Conservation (phyloP, 2,888 invertebrate species). For the Netelia melanura region DNA sequence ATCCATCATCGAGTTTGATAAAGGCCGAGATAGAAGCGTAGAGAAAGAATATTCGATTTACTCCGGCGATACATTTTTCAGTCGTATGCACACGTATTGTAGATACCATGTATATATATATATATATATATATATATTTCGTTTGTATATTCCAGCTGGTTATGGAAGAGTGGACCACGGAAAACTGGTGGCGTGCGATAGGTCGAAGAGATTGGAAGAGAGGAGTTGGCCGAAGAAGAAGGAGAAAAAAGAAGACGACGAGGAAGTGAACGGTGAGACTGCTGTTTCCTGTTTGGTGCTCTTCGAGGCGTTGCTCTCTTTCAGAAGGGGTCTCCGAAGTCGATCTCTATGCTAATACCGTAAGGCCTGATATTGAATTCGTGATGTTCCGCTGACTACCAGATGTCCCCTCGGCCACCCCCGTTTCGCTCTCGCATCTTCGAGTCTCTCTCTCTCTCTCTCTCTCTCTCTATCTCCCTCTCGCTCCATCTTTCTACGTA, state of each 20-base stretch:
- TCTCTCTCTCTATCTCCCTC: background rate
- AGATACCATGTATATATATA: background rate
- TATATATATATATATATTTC: background rate
- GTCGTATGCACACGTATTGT: slow-evolving; percentile 13
- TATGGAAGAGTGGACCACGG: slow-evolving; percentile 49
- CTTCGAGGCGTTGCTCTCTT: slow-evolving; percentile 12
- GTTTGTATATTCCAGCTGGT: background rate
- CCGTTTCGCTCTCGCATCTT: slow-evolving; percentile 16
- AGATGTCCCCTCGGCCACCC: slow-evolving; percentile 65
- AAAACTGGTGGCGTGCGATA: slow-evolving; percentile 42
- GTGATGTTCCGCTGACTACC: slow-evolving; percentile 71
- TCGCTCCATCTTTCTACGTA: slow-evolving; percentile 26
- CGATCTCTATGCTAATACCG: slow-evolving; percentile 78
- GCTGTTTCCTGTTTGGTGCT: slow-evolving; percentile 53
- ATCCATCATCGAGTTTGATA: slow-evolving; percentile 49
- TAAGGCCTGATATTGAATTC: slow-evolving; percentile 77
- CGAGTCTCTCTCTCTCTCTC: background rate
- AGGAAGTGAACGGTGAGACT: slow-evolving; percentile 50
- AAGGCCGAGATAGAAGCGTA: slow-evolving; percentile 23
- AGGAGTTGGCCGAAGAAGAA: slow-evolving; percentile 52
- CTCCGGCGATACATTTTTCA: slow-evolving; percentile 49
- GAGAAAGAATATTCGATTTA: slow-evolving; percentile 55
- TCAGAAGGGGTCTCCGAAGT: slow-evolving; percentile 62
- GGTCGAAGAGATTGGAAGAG: slow-evolving; percentile 47
- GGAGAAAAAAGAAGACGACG: slow-evolving; percentile 28